Percentiles rank a stretch among this genome's conserved stretches.
phyloP scores from a whole-genome alignment of 2,888 invertebrate species.

The Nomada fucata region DNA sequence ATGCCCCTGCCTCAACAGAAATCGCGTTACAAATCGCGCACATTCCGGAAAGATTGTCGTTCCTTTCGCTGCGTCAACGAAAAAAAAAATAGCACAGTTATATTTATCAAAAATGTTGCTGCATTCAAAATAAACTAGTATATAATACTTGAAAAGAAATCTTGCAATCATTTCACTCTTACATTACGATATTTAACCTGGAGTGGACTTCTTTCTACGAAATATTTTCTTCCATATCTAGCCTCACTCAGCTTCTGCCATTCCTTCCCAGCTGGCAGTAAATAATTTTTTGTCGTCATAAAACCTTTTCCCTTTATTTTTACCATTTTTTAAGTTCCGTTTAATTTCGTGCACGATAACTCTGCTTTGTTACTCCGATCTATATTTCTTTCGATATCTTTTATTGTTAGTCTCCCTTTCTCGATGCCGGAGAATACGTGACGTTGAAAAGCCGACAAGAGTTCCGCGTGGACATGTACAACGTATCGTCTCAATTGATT shows the following conservation, averaged over 20 bases:
- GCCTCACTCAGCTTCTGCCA: too few relatives aligned
- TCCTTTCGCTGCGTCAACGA: background rate
- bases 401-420: background rate
- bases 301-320: too few relatives aligned
- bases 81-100: background rate
- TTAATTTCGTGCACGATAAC: too few relatives aligned
- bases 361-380: too few relatives aligned
- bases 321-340: too few relatives aligned
- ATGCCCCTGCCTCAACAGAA: conserved; percentile 21
- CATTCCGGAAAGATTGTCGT: background rate
- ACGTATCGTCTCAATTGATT: conserved; percentile 45
- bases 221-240: too few relatives aligned
- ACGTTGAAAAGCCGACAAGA: background rate
- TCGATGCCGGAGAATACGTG: background rate
- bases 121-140: background rate
- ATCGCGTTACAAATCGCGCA: conserved; percentile 1
- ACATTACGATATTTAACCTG: too few relatives aligned
- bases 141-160: too few relatives aligned
- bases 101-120: background rate
- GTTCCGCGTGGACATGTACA: background rate
- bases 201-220: too few relatives aligned
- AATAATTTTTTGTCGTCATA: too few relatives aligned
- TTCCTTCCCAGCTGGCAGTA: too few relatives aligned
- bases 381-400: background rate
- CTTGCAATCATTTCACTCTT: too few relatives aligned